Percentiles rank a stretch among this genome's conserved stretches.
phyloP scores from a whole-genome alignment of 2,888 invertebrate species.

The Dermolepida albohirtum region DNA sequence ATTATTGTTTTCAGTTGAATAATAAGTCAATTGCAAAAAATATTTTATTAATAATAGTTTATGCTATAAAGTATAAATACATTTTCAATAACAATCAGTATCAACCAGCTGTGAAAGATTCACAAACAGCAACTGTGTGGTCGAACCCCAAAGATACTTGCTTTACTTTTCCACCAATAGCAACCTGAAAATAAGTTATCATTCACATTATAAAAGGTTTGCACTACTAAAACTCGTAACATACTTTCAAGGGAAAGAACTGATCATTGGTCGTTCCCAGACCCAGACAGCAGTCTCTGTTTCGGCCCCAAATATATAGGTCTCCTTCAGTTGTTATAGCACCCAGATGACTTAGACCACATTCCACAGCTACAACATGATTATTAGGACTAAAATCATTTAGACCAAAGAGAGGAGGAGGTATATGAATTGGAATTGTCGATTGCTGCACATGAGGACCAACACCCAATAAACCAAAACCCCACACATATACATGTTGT shows the following conservation, averaged over 20 bases:
- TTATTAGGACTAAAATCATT: conserved; percentile 84
- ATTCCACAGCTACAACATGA: conserved; percentile 73
- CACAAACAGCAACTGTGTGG: conserved; percentile 82
- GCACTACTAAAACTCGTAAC: not conserved
- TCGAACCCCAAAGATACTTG: conserved; percentile 88
- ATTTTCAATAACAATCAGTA: not conserved
- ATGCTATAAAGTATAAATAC: too few relatives aligned
- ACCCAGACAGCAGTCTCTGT: conserved; percentile 86
- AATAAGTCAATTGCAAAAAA: too few relatives aligned
- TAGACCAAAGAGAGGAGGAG: conserved; percentile 84
- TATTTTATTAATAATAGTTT: too few relatives aligned
- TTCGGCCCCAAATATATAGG: conserved; percentile 93
- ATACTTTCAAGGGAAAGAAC: conserved; percentile 86
- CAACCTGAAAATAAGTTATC: conserved; percentile 82
- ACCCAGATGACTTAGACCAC: conserved; percentile 82
- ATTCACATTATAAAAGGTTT: not conserved
- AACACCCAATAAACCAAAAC: conserved; percentile 90
- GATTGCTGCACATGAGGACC: conserved; percentile 83
- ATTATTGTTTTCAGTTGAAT: too few relatives aligned
- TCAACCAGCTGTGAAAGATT: conserved; percentile 69
- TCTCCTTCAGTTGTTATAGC: conserved; percentile 87
- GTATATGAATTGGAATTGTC: conserved; percentile 77
- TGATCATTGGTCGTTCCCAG: conserved; percentile 85
- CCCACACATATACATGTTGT: conserved; percentile 93
- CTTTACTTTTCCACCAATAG: conserved; percentile 81